phyloP scores from a whole-genome alignment of 2,797 vertebrate genomes.

The Furcifer pardalis region DNA sequence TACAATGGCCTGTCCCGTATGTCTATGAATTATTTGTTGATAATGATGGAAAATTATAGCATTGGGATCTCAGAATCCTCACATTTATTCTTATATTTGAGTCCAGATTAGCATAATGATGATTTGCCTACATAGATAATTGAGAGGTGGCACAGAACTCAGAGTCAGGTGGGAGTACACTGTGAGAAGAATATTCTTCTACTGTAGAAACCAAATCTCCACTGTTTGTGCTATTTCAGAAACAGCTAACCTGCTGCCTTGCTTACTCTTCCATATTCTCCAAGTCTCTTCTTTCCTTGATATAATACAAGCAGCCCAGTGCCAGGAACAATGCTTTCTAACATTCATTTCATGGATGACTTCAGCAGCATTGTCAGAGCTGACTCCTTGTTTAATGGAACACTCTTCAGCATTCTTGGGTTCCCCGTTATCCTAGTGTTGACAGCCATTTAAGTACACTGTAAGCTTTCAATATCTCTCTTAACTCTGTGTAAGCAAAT shows the following conservation, averaged over 20 bases:
- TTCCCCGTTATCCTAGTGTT: slow-evolving; percentile 52
- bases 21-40: not conserved
- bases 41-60: not conserved
- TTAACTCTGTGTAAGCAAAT: slow-evolving; percentile 69
- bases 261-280: slow-evolving; percentile 29
- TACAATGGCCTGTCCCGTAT: not conserved
- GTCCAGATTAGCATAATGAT: not conserved
- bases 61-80: too few relatives aligned
- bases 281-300: slow-evolving; percentile 43
- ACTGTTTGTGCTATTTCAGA: slow-evolving; percentile 7
- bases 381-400: slow-evolving; percentile 57
- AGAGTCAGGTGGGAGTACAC: not conserved
- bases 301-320: slow-evolving; percentile 39
- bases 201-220: slow-evolving; percentile 34
- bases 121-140: not conserved
- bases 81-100: too few relatives aligned
- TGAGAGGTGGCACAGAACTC: not conserved
- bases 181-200: too few relatives aligned
- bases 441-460: slow-evolving; percentile 59
- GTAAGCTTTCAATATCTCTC: slow-evolving; percentile 67
- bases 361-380: slow-evolving; percentile 62
- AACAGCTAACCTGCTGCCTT: slow-evolving; percentile 15
- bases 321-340: slow-evolving; percentile 64
- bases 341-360: slow-evolving; percentile 60
- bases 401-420: slow-evolving; percentile 55